phyloP scores from a whole-genome alignment of 2,113 vertebrate genomes.

The Ptychochromis oligacanthus region DNA sequence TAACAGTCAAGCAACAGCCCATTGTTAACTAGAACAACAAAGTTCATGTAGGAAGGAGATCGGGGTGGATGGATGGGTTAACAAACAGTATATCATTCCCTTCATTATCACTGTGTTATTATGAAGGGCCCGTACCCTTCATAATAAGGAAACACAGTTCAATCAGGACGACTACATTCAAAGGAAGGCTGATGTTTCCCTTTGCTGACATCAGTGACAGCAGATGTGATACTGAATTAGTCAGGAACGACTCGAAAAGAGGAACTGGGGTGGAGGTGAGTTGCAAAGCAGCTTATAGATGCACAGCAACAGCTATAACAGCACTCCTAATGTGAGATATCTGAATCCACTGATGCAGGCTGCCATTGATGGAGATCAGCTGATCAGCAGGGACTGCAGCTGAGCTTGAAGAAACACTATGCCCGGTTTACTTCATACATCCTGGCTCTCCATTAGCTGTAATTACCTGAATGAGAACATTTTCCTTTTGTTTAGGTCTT shows the following conservation, averaged over 20 bases:
- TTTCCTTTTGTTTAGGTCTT: neutral
- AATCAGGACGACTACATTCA: too few species aligned
- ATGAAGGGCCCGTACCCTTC: too few species aligned
- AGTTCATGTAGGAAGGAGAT: neutral
- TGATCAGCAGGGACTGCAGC: neutral
- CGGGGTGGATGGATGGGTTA: neutral
- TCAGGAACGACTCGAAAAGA: neutral
- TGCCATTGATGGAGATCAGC: accelerated
- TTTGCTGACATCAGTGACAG: neutral
- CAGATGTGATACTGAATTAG: neutral
- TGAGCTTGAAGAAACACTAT: neutral
- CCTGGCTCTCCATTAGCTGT: too few species aligned
- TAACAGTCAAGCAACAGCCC: neutral
- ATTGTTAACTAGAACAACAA: neutral
- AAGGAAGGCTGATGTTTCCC: neutral
- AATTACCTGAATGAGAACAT: neutral
- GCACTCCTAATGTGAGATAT: neutral
- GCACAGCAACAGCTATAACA: neutral
- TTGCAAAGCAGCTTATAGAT: neutral
- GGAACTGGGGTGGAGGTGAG: neutral
- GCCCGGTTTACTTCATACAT: neutral
- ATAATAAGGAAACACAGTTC: too few species aligned
- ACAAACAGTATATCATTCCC: accelerated
- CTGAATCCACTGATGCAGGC: neutral
- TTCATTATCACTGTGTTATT: neutral